Percentiles rank a stretch among this genome's conserved stretches.
Evolutionary conservation across 2,797 vertebrate species (phyloP).

Genomic region (Micromesistius poutassou): DNA sequence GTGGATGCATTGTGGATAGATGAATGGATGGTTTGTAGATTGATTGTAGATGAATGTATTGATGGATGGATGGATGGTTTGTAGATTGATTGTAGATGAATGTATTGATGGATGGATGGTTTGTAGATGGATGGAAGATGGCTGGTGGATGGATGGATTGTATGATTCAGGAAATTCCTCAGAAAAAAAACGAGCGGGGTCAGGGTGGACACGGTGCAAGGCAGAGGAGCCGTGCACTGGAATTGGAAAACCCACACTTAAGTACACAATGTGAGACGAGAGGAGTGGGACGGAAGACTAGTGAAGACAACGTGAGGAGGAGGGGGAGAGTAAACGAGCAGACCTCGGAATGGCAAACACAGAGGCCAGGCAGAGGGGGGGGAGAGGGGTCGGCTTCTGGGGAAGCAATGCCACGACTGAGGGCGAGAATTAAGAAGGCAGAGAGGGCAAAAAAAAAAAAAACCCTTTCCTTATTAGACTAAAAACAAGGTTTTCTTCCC

Average conservation of each 20-base stretch:
- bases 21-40: no score
- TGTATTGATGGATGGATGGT: background rate
- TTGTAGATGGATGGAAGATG: background rate
- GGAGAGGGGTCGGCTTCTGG: background rate
- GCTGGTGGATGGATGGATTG: no score
- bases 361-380: background rate
- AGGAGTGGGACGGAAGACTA: background rate
- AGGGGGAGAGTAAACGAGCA: background rate
- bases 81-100: background rate
- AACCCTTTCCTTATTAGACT: background rate
- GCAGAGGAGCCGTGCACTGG: background rate
- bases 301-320: background rate
- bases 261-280: background rate
- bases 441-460: background rate
- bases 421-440: background rate
- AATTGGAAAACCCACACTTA: no score
- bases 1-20: no score
- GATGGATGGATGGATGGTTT: background rate
- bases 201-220: background rate
- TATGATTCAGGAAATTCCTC: background rate
- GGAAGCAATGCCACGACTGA: background rate
- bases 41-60: no score
- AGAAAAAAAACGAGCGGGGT: background rate
- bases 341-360: background rate
- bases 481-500: background rate